A percentile compares a stretch with the other conserved stretches of the same genome.
Evolutionary conservation across 2,888 invertebrate genomes (phyloP).

Genomic region (Cacoxenus indagator): DNA sequence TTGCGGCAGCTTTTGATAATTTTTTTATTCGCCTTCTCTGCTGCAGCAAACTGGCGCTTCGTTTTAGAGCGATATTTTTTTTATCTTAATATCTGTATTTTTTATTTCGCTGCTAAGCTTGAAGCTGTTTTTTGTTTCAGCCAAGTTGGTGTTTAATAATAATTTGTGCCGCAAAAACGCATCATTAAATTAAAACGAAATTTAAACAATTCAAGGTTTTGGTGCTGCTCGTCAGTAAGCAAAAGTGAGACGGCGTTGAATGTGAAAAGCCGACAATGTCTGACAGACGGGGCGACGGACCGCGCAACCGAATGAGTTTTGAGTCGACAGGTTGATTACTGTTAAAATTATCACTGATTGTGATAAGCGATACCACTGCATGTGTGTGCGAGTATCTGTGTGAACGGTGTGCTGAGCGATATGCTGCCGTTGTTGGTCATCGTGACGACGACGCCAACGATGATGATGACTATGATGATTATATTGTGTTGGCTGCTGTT

Average conservation of each 20-base stretch:
- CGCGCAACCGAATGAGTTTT: constrained; percentile 36
- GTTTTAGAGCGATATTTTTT: constrained; percentile 12
- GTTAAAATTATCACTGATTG: constrained; percentile 65
- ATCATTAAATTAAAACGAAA: constrained; percentile 65
- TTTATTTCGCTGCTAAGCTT: background rate
- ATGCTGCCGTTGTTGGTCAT: constrained; percentile 30
- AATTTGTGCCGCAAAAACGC: constrained; percentile 28
- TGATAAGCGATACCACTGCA: constrained; percentile 55
- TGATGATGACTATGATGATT: constrained; percentile 2
- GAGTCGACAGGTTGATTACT: constrained; percentile 62
- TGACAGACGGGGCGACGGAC: constrained; percentile 21
- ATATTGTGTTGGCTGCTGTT: constrained; percentile 18
- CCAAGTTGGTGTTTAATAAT: constrained; percentile 25
- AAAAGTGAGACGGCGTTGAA: background rate
- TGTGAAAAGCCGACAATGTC: background rate
- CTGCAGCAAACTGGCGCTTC: constrained; percentile 13
- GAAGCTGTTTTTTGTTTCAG: constrained; percentile 33
- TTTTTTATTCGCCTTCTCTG: constrained; percentile 31
- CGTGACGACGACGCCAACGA: constrained; percentile 25
- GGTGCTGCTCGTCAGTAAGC: background rate
- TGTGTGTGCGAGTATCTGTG: constrained; percentile 40
- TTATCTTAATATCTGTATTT: constrained; percentile 12
- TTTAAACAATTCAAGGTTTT: constrained; percentile 53
- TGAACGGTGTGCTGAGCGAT: constrained; percentile 45
- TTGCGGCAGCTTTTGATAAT: constrained; percentile 62